phyloP scores from a whole-genome alignment of 2,113 vertebrate species.

The Herpailurus yagouaroundi region DNA sequence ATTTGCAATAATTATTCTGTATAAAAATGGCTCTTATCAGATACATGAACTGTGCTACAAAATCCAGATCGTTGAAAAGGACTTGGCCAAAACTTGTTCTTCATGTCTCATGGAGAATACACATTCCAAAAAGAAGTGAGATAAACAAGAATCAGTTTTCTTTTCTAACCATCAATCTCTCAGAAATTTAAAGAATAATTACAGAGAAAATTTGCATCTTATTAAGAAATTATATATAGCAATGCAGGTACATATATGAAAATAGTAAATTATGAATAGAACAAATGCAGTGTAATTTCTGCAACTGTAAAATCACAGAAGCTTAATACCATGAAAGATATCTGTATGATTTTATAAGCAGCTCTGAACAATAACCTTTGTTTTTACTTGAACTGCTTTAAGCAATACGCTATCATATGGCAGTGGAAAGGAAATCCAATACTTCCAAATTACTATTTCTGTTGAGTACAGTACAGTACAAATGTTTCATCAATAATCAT shows the following conservation, averaged over 20 bases:
- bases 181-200: background rate
- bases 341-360: background rate
- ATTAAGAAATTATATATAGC: background rate
- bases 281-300: background rate
- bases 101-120: constrained; percentile 86
- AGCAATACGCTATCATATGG: background rate
- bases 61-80: constrained; percentile 88
- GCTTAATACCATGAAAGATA: background rate
- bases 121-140: constrained; percentile 64
- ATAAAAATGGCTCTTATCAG: constrained; percentile 81
- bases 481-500: background rate
- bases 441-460: background rate
- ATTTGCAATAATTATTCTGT: background rate
- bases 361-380: background rate
- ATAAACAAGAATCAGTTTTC: background rate
- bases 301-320: background rate
- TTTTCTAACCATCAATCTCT: background rate
- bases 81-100: constrained; percentile 90
- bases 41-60: constrained; percentile 86
- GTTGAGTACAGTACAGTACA: background rate
- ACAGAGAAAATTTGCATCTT: background rate
- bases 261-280: background rate
- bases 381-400: background rate
- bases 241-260: background rate
- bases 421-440: background rate